Evolutionary conservation across 2,797 vertebrate species (phyloP).

Genomic region (Trematomus bernacchii): DNA sequence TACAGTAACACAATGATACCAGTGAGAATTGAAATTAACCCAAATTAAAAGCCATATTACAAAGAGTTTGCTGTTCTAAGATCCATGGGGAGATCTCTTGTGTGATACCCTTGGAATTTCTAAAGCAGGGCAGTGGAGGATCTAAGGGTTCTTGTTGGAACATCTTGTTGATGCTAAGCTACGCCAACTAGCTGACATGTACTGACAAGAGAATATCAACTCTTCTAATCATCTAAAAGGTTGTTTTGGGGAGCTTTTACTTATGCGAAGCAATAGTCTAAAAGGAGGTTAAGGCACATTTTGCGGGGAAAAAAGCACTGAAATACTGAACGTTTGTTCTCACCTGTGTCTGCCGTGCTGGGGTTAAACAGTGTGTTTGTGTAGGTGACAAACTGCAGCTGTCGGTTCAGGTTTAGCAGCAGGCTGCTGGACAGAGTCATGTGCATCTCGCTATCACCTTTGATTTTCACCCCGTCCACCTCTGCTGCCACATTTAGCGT

Average conservation of each 20-base stretch:
- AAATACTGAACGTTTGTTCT: conserved; percentile 13
- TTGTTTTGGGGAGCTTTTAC: no score
- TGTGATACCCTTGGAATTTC: no score
- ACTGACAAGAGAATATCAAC: no score
- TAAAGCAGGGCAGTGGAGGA: no score
- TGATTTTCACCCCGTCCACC: conserved; percentile 87
- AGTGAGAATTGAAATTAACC: no score
- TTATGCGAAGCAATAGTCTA: no score
- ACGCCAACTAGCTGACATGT: background rate
- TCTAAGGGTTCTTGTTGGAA: no score
- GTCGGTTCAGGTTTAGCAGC: conserved; percentile 90
- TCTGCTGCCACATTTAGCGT: conserved; percentile 90
- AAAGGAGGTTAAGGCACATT: background rate
- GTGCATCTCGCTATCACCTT: conserved; percentile 88
- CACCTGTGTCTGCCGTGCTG: conserved; percentile 92
- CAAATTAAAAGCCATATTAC: no score
- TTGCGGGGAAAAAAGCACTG: background rate
- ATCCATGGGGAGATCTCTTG: no score
- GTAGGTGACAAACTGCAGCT: conserved; percentile 93
- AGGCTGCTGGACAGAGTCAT: conserved; percentile 84
- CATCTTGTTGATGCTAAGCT: background rate
- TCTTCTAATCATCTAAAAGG: no score
- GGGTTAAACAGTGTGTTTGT: conserved; percentile 92
- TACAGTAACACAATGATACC: no score
- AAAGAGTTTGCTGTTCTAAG: no score